These are phyloP conservation scores for Labeo calbasu DNA, from an alignment of 2,797 vertebrate species.

Conservation along the genomic window DNA sequence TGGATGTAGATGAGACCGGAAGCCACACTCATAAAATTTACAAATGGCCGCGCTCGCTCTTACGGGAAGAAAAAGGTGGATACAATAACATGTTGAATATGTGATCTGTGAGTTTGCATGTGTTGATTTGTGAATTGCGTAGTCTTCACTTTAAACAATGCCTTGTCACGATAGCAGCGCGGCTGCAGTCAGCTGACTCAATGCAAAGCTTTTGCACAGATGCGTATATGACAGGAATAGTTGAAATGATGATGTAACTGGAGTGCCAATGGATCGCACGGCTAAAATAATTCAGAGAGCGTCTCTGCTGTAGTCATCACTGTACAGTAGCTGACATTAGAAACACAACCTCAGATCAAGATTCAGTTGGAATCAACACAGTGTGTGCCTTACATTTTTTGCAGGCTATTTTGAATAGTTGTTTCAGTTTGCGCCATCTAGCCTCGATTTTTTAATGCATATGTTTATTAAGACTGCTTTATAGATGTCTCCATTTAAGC, in stretches of 20 bases:
- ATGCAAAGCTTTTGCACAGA: slow-evolving; percentile 9
- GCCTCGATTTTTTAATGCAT: background rate
- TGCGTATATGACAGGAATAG: slow-evolving; percentile 9
- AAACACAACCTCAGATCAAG: background rate
- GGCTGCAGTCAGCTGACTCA: slow-evolving; percentile 4
- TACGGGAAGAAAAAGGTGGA: too few species aligned
- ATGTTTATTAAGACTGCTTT: background rate
- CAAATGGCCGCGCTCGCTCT: too few species aligned
- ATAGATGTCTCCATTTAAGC: background rate
- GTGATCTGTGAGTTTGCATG: background rate
- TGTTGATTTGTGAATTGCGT: background rate
- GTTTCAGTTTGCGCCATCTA: background rate
- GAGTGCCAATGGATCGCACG: slow-evolving; percentile 10
- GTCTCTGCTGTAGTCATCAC: slow-evolving; percentile 15
- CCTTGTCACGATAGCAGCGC: background rate
- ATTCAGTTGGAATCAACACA: background rate
- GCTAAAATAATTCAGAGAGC: background rate
- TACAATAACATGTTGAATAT: background rate
- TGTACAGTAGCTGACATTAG: background rate
- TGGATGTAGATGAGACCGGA: too few species aligned
- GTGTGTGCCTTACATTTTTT: background rate
- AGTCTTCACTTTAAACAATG: background rate
- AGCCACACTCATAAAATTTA: too few species aligned
- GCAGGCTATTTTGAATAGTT: background rate
- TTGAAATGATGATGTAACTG: slow-evolving; percentile 33